These are phyloP conservation scores for Molanna angustata DNA, from an alignment of 2,888 invertebrate species.

Conservation along the genomic window DNA sequence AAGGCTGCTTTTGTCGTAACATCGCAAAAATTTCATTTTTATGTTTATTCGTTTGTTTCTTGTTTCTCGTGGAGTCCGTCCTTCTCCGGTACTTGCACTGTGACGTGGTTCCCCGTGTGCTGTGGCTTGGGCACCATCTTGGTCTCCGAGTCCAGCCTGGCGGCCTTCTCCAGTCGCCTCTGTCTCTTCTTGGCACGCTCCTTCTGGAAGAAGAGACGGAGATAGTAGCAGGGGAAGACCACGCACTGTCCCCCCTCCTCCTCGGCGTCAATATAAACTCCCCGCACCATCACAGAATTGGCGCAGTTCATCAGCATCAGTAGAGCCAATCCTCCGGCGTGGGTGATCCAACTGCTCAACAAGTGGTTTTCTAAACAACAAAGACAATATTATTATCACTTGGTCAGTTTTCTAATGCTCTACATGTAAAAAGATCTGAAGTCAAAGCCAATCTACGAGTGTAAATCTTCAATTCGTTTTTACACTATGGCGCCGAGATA, in stretches of 20 bases:
- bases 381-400: constrained; percentile 1
- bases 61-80: background rate
- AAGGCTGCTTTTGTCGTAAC: no score
- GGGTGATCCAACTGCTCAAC: constrained; percentile 79
- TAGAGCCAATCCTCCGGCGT: constrained; percentile 68
- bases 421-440: no score
- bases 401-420: no score
- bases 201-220: constrained; percentile 71
- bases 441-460: no score
- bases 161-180: constrained; percentile 43
- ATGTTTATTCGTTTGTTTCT: constrained; percentile 1
- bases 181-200: constrained; percentile 62
- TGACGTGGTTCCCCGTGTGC: constrained; percentile 20
- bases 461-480: no score
- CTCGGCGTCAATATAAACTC: constrained; percentile 85
- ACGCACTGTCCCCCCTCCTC: constrained; percentile 80
- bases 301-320: constrained; percentile 80
- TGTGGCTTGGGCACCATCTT: constrained; percentile 38
- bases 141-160: constrained; percentile 36
- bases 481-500: no score
- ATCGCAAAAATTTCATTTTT: no score
- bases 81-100: constrained; percentile 9
- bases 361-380: constrained; percentile 61
- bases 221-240: constrained; percentile 80
- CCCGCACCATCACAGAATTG: constrained; percentile 82